Conservation (phyloP, 2,113 vertebrate species). For the Orcinus orca region DNA sequence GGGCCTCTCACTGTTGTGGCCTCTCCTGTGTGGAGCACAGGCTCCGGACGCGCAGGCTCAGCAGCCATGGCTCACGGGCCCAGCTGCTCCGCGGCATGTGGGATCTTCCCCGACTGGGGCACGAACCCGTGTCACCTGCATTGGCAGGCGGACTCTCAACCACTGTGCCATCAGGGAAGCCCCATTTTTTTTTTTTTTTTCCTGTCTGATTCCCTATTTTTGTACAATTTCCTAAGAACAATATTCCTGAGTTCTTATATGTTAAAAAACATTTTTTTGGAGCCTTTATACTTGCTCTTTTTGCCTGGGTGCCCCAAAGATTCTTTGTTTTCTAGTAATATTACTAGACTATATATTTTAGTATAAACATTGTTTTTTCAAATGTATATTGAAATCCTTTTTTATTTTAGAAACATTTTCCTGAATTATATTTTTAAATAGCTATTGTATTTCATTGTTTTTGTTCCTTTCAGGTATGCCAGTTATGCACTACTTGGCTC, state of each 20-base stretch:
- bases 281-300: background rate
- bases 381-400: background rate
- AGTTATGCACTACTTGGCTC: background rate
- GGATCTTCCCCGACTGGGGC: too few species aligned
- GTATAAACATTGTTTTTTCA: background rate
- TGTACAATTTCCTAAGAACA: background rate
- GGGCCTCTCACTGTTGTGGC: too few species aligned
- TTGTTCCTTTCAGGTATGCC: background rate
- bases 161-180: too few species aligned
- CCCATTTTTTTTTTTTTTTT: background rate
- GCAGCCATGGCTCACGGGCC: too few species aligned
- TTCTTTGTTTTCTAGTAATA: background rate
- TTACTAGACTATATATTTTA: background rate
- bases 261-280: background rate
- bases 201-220: background rate
- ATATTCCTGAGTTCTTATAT: background rate
- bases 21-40: too few species aligned
- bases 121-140: too few species aligned
- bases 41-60: too few species aligned
- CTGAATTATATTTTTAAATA: background rate
- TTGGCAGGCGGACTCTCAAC: too few species aligned
- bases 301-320: background rate
- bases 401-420: background rate
- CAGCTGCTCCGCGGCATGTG: too few species aligned
- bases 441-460: background rate